Percentiles rank a stretch among this genome's conserved stretches.
These are phyloP conservation scores for Acanthaster planci DNA, from an alignment of 35 echinoderm and acorn worm species.

Conservation along the genomic window DNA sequence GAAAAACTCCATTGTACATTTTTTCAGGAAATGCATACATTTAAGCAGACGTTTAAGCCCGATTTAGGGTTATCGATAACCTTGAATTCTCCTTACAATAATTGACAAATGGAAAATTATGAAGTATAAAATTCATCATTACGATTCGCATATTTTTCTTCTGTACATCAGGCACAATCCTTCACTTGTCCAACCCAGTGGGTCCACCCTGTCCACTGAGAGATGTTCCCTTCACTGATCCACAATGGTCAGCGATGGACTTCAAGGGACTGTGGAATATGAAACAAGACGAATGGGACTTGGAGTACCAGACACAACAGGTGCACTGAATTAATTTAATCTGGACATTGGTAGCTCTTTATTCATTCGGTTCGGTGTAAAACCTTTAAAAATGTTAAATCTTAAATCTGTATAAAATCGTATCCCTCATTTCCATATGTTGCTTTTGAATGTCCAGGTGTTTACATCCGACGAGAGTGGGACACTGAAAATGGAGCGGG, in stretches of 20 bases:
- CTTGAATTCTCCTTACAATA: no score
- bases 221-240: neutral
- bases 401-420: neutral
- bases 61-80: no score
- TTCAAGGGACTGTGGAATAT: conserved; percentile 44
- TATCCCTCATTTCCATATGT: neutral
- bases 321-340: neutral
- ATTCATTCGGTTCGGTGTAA: neutral
- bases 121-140: no score
- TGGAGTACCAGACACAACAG: conserved; percentile 7
- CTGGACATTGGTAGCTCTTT: neutral
- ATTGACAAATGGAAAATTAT: no score
- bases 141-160: neutral
- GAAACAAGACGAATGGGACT: conserved; percentile 12
- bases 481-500: conserved; percentile 17
- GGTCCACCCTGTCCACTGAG: conserved; percentile 13
- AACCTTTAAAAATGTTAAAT: neutral
- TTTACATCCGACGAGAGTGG: conserved; percentile 1
- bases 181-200: conserved; percentile 13
- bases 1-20: neutral
- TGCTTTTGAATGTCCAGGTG: neutral
- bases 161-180: conserved; percentile 23
- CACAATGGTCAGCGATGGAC: neutral
- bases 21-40: neutral
- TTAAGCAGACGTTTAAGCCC: neutral